Conservation (phyloP, 1,140 invertebrate genomes). For the Trichogramma pretiosum region DNA sequence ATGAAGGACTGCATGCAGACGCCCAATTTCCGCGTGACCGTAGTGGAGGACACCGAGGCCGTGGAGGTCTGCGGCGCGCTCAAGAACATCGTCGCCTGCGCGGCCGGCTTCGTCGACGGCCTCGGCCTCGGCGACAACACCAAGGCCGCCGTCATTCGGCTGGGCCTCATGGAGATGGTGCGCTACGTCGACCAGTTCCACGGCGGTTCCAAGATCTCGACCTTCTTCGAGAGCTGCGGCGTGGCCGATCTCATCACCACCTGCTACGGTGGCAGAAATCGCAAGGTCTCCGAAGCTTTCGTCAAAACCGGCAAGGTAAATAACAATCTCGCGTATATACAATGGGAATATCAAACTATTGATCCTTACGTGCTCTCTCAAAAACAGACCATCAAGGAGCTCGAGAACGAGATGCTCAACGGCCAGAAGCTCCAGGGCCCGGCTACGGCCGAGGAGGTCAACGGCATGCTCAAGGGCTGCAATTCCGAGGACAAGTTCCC, state of each 20-base stretch:
- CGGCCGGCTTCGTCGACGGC: constrained; percentile 75
- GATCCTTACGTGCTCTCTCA: too few relatives aligned
- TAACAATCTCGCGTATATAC: too few relatives aligned
- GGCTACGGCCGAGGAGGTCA: constrained; percentile 72
- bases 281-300: constrained; percentile 68
- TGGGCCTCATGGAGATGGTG: constrained; percentile 75
- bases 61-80: constrained; percentile 80
- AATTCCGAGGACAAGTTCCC: constrained; percentile 65
- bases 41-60: constrained; percentile 66
- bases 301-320: constrained; percentile 64
- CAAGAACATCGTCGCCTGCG: constrained; percentile 82
- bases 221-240: constrained; percentile 80
- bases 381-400: constrained; percentile 58
- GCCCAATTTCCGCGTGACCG: constrained; percentile 68
- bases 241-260: constrained; percentile 81
- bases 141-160: constrained; percentile 75
- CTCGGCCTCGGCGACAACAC: constrained; percentile 74
- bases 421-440: constrained; percentile 80
- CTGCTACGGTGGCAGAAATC: constrained; percentile 75
- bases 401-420: constrained; percentile 73
- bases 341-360: too few relatives aligned
- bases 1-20: constrained; percentile 68
- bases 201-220: constrained; percentile 53
- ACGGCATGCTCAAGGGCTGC: constrained; percentile 56
- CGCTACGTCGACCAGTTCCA: constrained; percentile 59